These are phyloP conservation scores for Potamarius usumacintae DNA, from an alignment of 2,113 vertebrate genomes.

Conservation along the genomic window DNA sequence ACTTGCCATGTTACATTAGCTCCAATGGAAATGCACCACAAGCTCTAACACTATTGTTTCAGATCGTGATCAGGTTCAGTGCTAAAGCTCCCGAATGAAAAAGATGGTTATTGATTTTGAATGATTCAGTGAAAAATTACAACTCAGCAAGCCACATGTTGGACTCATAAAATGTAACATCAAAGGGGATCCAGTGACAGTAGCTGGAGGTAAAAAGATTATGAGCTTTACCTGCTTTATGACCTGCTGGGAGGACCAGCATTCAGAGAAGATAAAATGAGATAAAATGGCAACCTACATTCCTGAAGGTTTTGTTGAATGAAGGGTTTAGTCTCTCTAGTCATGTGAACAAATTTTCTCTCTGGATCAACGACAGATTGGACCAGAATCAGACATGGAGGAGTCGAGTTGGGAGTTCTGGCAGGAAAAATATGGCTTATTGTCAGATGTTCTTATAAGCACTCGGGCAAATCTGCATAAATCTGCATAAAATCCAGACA, in stretches of 20 bases:
- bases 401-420: neutral
- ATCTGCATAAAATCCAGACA: conserved; percentile 9
- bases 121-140: neutral
- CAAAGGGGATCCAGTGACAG: conserved; percentile 14
- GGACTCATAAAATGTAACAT: conserved; percentile 13
- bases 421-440: conserved; percentile 8
- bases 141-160: neutral
- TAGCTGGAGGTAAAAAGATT: conserved; percentile 35
- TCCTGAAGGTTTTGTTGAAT: conserved; percentile 13
- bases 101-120: neutral
- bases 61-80: neutral
- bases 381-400: conserved; percentile 3
- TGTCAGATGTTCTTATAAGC: neutral
- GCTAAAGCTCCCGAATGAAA: neutral
- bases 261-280: conserved; percentile 30
- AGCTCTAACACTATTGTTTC: neutral
- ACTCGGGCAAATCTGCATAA: neutral
- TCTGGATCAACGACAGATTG: conserved; percentile 7
- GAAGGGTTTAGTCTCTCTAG: neutral
- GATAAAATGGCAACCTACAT: conserved; percentile 22
- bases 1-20: too few species aligned
- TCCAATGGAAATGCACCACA: neutral
- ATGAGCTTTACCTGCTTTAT: conserved; percentile 23
- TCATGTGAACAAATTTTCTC: neutral
- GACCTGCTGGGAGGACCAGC: conserved; percentile 26